Evolutionary conservation across 2,797 vertebrate species (phyloP).

Genomic region (Oreochromis mossambicus): DNA sequence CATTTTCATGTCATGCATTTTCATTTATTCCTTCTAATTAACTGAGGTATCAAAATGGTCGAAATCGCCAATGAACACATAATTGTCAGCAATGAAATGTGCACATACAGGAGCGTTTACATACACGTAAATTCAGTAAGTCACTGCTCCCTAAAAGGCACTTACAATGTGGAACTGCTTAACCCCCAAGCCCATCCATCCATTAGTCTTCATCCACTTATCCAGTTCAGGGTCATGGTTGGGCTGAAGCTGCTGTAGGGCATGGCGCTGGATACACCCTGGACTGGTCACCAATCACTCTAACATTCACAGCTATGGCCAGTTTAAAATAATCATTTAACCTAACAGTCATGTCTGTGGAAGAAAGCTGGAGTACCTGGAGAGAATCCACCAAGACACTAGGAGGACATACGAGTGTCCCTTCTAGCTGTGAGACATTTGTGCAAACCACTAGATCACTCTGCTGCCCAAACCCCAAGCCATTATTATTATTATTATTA

Average conservation of each 20-base stretch:
- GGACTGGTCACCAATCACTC: background rate
- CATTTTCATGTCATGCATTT: background rate
- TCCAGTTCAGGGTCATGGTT: background rate
- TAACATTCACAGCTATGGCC: background rate
- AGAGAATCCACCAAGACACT: background rate
- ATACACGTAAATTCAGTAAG: background rate
- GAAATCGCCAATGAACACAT: background rate
- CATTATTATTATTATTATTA: background rate
- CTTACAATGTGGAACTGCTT: background rate
- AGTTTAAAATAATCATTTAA: background rate
- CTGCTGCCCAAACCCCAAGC: background rate
- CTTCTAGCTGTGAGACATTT: background rate
- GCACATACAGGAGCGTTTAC: rapidly evolving
- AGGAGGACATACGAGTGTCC: background rate
- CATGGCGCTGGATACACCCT: background rate
- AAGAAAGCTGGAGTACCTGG: background rate
- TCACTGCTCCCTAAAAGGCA: background rate
- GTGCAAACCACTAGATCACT: background rate
- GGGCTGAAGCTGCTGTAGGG: background rate
- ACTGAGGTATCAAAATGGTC: background rate
- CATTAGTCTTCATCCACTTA: background rate
- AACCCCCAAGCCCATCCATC: background rate
- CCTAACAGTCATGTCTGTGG: background rate
- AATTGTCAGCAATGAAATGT: background rate
- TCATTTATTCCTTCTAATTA: background rate